Conservation (phyloP, 2,888 invertebrate genomes). For the Ethmia dodecea region DNA sequence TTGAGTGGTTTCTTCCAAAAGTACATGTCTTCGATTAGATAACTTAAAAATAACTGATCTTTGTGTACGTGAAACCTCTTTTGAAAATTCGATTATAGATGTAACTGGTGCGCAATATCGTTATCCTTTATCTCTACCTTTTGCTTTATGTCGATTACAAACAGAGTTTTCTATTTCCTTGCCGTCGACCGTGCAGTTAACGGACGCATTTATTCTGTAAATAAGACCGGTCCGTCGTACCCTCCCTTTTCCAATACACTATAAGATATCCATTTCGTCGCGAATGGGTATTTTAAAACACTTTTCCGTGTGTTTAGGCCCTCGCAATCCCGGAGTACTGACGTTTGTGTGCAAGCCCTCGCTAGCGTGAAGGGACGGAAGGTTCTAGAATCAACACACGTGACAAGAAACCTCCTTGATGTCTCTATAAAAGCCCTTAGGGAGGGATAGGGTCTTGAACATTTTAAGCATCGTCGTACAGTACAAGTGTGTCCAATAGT, state of each 20-base stretch:
- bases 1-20: too few species aligned
- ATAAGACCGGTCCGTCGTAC: slow-evolving; percentile 17
- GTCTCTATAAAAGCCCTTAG: slow-evolving; percentile 12
- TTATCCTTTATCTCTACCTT: too few species aligned
- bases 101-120: too few species aligned
- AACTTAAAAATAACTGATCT: too few species aligned
- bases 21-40: too few species aligned
- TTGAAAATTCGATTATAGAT: too few species aligned
- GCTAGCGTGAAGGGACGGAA: slow-evolving; percentile 5
- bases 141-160: too few species aligned
- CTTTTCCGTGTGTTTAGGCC: slow-evolving; percentile 55
- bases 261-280: slow-evolving; percentile 38
- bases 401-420: slow-evolving; percentile 20
- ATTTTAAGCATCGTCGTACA: slow-evolving; percentile 12
- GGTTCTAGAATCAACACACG: slow-evolving; percentile 15
- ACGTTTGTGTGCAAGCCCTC: not conserved
- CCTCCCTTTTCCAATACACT: slow-evolving; percentile 31
- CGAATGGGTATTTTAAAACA: slow-evolving; percentile 52
- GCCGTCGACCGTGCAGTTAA: not conserved
- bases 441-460: slow-evolving; percentile 6
- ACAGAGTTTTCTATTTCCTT: slow-evolving; percentile 4
- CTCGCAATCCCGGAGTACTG: slow-evolving; percentile 23
- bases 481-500: too few species aligned
- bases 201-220: slow-evolving; percentile 7
- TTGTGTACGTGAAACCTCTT: too few species aligned